Conservation (phyloP, 2,113 vertebrate genomes). For the Phoxinus phoxinus region DNA sequence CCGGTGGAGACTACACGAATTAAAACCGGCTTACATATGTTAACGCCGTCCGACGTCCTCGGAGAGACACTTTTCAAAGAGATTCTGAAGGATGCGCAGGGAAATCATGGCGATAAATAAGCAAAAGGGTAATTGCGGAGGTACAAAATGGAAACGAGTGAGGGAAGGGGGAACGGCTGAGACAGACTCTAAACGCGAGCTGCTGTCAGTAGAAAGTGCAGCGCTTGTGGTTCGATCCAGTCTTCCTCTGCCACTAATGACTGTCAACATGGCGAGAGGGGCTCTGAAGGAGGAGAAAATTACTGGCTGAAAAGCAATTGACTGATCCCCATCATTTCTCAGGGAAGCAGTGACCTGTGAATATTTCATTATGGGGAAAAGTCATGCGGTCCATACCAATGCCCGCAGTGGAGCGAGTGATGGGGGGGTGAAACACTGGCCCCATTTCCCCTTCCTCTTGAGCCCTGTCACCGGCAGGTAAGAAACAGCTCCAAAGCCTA, state of each 20-base stretch:
- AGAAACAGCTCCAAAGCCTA: conserved; percentile 10
- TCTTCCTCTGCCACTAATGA: conserved; percentile 76
- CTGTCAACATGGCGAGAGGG: conserved; percentile 78
- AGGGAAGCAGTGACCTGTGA: conserved; percentile 79
- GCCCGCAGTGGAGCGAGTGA: conserved; percentile 51
- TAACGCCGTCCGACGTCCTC: conserved; percentile 30
- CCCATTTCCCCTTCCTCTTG: conserved; percentile 43
- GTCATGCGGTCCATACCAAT: conserved; percentile 86
- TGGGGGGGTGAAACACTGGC: conserved; percentile 33
- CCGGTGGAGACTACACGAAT: conserved; percentile 55
- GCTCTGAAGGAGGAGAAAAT: conserved; percentile 84
- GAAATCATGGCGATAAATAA: conserved; percentile 49
- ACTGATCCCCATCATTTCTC: conserved; percentile 95
- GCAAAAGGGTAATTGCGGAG: conserved; percentile 47
- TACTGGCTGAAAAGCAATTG: conserved; percentile 95
- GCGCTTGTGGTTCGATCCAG: conserved; percentile 65
- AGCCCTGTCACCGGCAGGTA: conserved; percentile 45
- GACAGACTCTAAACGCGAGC: conserved; percentile 60
- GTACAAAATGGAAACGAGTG: conserved; percentile 50
- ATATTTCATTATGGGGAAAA: conserved; percentile 90
- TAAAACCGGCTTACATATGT: conserved; percentile 60
- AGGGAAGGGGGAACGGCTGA: conserved; percentile 47
- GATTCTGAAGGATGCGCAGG: conserved; percentile 40
- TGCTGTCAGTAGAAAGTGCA: conserved; percentile 64
- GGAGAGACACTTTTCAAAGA: conserved; percentile 50